Conservation (phyloP, 2,888 invertebrate genomes). For the Copidosoma aretas region DNA sequence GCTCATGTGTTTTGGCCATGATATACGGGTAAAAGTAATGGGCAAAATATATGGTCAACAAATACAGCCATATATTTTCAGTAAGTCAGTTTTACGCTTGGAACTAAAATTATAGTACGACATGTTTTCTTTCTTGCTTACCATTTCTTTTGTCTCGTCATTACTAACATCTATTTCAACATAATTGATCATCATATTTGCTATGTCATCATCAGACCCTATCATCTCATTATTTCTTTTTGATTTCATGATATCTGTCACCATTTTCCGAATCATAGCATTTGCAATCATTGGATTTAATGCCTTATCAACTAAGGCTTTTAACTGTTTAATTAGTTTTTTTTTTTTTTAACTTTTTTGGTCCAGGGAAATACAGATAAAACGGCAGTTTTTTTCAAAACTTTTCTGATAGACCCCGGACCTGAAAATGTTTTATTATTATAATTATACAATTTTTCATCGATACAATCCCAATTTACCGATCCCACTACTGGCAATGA, state of each 20-base stretch:
- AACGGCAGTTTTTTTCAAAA: background rate
- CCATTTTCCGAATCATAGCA: background rate
- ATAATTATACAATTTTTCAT: background rate
- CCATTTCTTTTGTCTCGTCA: background rate
- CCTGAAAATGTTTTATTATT: constrained; percentile 3
- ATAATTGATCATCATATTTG: background rate
- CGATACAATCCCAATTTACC: background rate
- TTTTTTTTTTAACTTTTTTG: background rate
- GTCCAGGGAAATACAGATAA: constrained; percentile 1
- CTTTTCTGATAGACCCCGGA: background rate
- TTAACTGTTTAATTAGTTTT: background rate
- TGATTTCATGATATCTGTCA: background rate
- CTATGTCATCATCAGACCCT: background rate
- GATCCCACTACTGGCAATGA: background rate
- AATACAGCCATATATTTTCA: too few species aligned
- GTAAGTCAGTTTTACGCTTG: background rate
- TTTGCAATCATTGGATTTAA: background rate
- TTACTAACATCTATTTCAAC: background rate
- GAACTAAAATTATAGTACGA: background rate
- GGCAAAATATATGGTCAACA: too few species aligned
- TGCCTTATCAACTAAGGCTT: background rate
- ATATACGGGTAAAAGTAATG: too few species aligned
- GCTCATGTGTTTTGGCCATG: too few species aligned
- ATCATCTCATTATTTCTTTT: background rate
- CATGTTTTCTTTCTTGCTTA: background rate